These are phyloP conservation scores for Dryadula phaetusa DNA, from an alignment of 2,888 invertebrate genomes.

Conservation along the genomic window DNA sequence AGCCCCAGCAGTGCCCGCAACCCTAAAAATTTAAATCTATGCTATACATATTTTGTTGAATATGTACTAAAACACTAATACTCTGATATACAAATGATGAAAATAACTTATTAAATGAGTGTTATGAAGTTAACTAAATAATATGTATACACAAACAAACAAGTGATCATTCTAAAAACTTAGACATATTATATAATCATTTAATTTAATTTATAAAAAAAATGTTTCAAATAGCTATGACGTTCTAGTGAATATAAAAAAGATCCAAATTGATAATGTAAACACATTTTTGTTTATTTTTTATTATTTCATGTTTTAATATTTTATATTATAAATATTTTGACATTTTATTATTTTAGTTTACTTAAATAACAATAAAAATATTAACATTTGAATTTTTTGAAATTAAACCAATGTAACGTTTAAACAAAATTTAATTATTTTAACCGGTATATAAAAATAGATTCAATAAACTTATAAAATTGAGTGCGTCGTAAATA, in stretches of 20 bases:
- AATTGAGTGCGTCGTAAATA: slow-evolving; percentile 37
- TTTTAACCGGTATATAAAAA: not conserved
- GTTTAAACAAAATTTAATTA: not conserved
- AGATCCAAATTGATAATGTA: too few species aligned
- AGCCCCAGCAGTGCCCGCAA: slow-evolving; percentile 98
- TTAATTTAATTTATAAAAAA: too few species aligned
- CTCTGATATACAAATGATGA: not conserved
- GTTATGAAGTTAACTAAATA: not conserved
- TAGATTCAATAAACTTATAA: slow-evolving; percentile 9
- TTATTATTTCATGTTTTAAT: too few species aligned
- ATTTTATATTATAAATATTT: not conserved
- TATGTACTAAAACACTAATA: not conserved
- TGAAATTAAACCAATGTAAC: not conserved
- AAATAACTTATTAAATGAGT: too few species aligned
- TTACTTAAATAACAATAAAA: too few species aligned
- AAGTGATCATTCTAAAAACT: not conserved
- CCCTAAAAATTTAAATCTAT: slow-evolving; percentile 80
- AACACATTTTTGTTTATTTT: too few species aligned
- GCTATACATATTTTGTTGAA: not conserved
- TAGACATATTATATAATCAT: not conserved
- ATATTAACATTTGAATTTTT: not conserved
- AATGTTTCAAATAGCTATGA: too few species aligned
- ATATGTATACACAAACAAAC: not conserved
- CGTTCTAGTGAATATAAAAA: too few species aligned
- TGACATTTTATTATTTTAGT: not conserved